phyloP scores from a whole-genome alignment of 92 coral and sea anemone genomes.

The Bergia puertoricense region DNA sequence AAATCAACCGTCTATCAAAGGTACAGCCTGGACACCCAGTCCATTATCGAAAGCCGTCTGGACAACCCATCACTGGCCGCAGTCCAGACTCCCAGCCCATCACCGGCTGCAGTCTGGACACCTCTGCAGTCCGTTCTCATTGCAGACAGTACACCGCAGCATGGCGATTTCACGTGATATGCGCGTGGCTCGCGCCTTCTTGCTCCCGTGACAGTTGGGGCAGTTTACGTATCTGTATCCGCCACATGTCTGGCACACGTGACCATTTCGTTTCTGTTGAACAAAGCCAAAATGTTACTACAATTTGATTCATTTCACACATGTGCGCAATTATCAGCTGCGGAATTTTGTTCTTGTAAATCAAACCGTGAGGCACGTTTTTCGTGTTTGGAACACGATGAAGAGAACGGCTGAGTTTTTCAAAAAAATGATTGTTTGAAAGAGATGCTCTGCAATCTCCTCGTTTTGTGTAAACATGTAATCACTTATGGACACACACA shows the following conservation, averaged over 20 bases:
- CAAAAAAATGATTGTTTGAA: too few relatives aligned
- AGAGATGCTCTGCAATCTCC: too few relatives aligned
- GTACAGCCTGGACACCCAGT: background rate
- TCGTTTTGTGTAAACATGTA: too few relatives aligned
- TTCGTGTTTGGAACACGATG: too few relatives aligned
- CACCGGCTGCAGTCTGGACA: constrained; percentile 78
- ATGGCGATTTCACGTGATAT: constrained; percentile 87
- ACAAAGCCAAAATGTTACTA: background rate
- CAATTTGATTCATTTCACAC: too few relatives aligned
- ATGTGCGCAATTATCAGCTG: too few relatives aligned
- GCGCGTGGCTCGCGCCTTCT: constrained; percentile 83
- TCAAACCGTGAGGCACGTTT: too few relatives aligned
- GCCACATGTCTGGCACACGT: constrained; percentile 84
- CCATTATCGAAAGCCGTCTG: background rate
- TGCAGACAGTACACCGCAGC: constrained; percentile 85
- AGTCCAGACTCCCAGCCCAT: background rate
- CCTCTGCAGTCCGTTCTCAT: constrained; percentile 86
- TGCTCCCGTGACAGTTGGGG: constrained; percentile 85
- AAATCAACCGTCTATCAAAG: background rate
- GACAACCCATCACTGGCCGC: background rate
- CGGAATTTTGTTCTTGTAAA: too few relatives aligned
- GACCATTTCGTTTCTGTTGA: constrained; percentile 53
- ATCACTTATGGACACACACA: too few relatives aligned
- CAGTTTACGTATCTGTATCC: constrained; percentile 89
- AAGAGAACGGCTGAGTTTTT: too few relatives aligned